Base-by-base conservation (phyloP, 2,797 vertebrate genomes). In the Ptychobarbus kaznakovi region DNA sequence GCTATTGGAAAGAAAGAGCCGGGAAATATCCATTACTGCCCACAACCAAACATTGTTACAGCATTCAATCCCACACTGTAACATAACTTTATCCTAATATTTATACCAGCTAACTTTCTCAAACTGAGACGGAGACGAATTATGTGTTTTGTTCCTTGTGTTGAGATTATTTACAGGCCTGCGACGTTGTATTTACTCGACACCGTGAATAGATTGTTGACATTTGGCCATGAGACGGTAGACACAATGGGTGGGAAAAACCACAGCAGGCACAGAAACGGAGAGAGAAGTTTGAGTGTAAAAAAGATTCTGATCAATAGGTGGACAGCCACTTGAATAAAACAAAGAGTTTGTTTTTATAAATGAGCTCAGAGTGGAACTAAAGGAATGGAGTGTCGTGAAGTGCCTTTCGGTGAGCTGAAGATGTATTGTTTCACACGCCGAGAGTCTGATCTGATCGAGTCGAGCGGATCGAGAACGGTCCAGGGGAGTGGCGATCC, bases 221-320 rank as follows among this genome's bases (percentile, higher is more conserved):
- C 89, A 81, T 90, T 89, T 86, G 75, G 80, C 70, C 42, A 56
- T 53, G 73, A 85, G 83, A 81, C 80, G 51, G 84, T 80, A 88
- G 81, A 84, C 85, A 88, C 82, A 90, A 87, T 78, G 85, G 85
- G 84, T 85, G 89, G 87, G 86, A 88, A 81, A 80, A 80, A 85
- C 69, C 79, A 88, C 83, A 83, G 72, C 58, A 80, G 44, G 87
- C 78, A 82, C 82, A 80, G 68, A 86, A 28, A 65, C 66, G 22
- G 58, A 77, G 46, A 80, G 77, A 87, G 68, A 46, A 38, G 68
- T 40, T 12, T 9, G 11, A 13, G 22, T 12, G 2, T n/a, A 35
- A 49, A 73, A 42, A 75, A 58, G 46, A 40, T 32, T 78, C 32
- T 0, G 22, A 70, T 84, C 38, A 40, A 84, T 63, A 75, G 75